Conservation (phyloP, 1,140 invertebrate genomes). For the Aphaenogaster ashmeadi region DNA sequence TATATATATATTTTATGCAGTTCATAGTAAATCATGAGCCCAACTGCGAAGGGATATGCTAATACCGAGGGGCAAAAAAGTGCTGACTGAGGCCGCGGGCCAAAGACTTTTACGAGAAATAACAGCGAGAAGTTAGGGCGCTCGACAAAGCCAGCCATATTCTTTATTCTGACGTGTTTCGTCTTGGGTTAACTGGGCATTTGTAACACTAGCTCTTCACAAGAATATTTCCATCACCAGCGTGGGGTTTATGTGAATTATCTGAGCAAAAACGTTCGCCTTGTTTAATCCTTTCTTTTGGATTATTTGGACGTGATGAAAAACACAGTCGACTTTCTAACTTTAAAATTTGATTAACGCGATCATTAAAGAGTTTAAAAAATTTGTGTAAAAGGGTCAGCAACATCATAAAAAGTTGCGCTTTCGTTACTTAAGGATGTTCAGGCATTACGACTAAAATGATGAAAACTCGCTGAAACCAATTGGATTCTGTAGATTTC, state of each 20-base stretch:
- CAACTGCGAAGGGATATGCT: conserved; percentile 42
- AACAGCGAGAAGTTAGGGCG: conserved; percentile 25
- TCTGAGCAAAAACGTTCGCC: background rate
- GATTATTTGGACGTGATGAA: background rate
- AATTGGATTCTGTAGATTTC: too few relatives aligned
- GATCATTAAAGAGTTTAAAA: background rate
- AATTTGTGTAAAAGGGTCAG: conserved; percentile 1
- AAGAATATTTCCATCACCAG: background rate
- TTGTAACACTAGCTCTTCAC: background rate
- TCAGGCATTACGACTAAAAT: too few relatives aligned
- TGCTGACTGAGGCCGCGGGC: conserved; percentile 36
- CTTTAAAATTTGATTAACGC: background rate
- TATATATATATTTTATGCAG: conserved; percentile 52
- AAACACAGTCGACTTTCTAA: background rate
- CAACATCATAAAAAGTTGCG: background rate
- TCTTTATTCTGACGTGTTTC: conserved; percentile 26
- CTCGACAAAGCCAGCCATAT: conserved; percentile 9
- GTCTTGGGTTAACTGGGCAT: background rate
- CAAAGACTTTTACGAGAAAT: conserved; percentile 39
- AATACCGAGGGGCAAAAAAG: conserved; percentile 39
- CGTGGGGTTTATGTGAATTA: background rate
- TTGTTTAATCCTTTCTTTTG: background rate
- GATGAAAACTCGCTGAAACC: too few relatives aligned
- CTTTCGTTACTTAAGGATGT: background rate
- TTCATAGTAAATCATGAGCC: conserved; percentile 60